phyloP scores from a whole-genome alignment of 2,113 vertebrate genomes.

The Oryzias curvinotus region DNA sequence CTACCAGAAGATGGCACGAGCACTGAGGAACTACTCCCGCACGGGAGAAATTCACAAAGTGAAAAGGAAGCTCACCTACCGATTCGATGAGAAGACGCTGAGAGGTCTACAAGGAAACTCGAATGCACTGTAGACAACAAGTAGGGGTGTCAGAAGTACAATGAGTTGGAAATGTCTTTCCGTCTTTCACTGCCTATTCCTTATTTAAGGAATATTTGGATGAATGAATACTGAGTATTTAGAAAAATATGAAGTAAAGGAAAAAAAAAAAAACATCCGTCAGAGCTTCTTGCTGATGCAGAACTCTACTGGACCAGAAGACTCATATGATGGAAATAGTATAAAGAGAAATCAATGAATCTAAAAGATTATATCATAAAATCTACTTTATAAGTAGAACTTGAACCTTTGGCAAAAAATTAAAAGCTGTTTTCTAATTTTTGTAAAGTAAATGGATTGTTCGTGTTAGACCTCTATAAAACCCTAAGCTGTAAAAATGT shows the following conservation, averaged over 20 bases:
- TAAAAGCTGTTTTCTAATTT: slow-evolving; percentile 30
- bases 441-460: slow-evolving; percentile 1
- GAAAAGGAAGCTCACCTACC: slow-evolving; percentile 81
- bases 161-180: background rate
- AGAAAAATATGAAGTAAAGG: slow-evolving; percentile 9
- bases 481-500: slow-evolving; percentile 6
- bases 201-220: slow-evolving; percentile 9
- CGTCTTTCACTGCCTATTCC: slow-evolving; percentile 18
- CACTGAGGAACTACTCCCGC: slow-evolving; percentile 79
- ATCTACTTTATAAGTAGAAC: slow-evolving; percentile 81
- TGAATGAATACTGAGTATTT: slow-evolving; percentile 80
- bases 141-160: slow-evolving; percentile 2
- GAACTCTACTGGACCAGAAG: slow-evolving; percentile 2
- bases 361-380: slow-evolving; percentile 69
- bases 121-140: slow-evolving; percentile 16
- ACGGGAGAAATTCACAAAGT: slow-evolving; percentile 82
- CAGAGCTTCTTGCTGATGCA: background rate
- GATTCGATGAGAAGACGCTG: slow-evolving; percentile 76
- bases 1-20: slow-evolving; percentile 83
- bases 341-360: slow-evolving; percentile 60
- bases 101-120: slow-evolving; percentile 64
- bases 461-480: slow-evolving; percentile 2
- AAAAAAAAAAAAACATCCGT: background rate
- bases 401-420: slow-evolving; percentile 18
- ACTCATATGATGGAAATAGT: background rate